phyloP scores from a whole-genome alignment of 1,140 invertebrate genomes.

The Cecropterus lyciades region DNA sequence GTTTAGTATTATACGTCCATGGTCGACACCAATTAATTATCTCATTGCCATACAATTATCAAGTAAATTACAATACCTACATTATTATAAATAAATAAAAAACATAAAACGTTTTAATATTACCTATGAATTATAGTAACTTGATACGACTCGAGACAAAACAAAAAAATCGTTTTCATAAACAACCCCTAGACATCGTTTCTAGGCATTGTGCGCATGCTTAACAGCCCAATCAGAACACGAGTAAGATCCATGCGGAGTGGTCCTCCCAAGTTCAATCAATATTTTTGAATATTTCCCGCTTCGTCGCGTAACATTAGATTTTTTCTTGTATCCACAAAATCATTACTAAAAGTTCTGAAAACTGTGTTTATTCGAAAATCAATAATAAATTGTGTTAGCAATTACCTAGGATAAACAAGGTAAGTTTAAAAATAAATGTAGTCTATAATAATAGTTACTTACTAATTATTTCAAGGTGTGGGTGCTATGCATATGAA shows the following conservation, averaged over 20 bases:
- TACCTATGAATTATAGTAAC: too few relatives aligned
- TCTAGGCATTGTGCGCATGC: slow-evolving; percentile 51
- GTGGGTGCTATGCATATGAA: too few relatives aligned
- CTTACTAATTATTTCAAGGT: background rate
- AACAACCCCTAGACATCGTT: slow-evolving; percentile 33
- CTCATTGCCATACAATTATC: too few relatives aligned
- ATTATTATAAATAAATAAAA: too few relatives aligned
- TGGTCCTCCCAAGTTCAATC: slow-evolving; percentile 50
- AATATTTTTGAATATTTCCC: slow-evolving; percentile 71
- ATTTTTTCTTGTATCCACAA: background rate
- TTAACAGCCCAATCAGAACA: slow-evolving; percentile 32
- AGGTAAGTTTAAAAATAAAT: background rate
- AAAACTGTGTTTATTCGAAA: background rate
- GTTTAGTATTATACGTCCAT: too few relatives aligned
- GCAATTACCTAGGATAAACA: background rate
- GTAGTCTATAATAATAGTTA: background rate
- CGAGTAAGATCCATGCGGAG: slow-evolving; percentile 53
- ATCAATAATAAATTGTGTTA: slow-evolving; percentile 2
- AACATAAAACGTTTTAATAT: too few relatives aligned
- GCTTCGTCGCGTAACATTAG: slow-evolving; percentile 33
- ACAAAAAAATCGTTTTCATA: slow-evolving; percentile 39
- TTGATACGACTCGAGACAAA: slow-evolving; percentile 22
- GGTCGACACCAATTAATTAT: too few relatives aligned
- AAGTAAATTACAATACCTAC: too few relatives aligned
- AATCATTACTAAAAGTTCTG: background rate